Percentiles rank a stretch among this genome's conserved stretches.
Conservation (phyloP, 2,113 vertebrate species). For the Pholis gunnellus region DNA sequence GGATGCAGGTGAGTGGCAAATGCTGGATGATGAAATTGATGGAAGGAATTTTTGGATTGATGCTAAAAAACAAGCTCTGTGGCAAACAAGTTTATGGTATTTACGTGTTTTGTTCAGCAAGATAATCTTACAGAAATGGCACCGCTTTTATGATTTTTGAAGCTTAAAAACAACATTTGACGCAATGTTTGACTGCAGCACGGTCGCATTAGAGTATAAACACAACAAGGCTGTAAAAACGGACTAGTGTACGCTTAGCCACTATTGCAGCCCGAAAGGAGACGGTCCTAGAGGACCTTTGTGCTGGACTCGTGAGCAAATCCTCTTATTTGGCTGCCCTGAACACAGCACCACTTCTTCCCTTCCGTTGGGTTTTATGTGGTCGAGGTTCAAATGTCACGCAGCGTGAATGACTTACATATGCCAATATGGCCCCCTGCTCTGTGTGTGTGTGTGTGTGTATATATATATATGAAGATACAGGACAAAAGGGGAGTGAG, state of each 20-base stretch:
- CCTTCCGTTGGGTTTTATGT: neutral
- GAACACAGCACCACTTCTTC: neutral
- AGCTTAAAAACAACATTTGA: neutral
- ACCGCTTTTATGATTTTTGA: too few species aligned
- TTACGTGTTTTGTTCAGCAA: neutral
- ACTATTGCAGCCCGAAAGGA: neutral
- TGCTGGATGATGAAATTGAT: neutral
- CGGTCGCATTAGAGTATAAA: neutral
- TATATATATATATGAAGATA: slow-evolving; percentile 10
- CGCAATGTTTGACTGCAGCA: too few species aligned
- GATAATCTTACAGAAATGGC: neutral
- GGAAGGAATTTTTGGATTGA: too few species aligned
- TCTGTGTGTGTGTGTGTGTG: neutral
- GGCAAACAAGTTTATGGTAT: too few species aligned
- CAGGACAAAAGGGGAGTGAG: slow-evolving; percentile 37
- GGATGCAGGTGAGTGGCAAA: neutral
- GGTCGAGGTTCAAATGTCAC: slow-evolving; percentile 29
- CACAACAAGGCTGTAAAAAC: neutral
- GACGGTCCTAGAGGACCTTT: neutral
- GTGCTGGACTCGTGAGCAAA: slow-evolving; percentile 10
- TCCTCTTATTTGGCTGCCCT: slow-evolving; percentile 19
- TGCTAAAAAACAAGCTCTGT: too few species aligned
- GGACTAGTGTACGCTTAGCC: neutral
- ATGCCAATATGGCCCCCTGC: neutral
- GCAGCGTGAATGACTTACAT: slow-evolving; percentile 29